Base-by-base conservation (phyloP, 2,113 vertebrate species). In the Cricetomys ansorgei region DNA sequence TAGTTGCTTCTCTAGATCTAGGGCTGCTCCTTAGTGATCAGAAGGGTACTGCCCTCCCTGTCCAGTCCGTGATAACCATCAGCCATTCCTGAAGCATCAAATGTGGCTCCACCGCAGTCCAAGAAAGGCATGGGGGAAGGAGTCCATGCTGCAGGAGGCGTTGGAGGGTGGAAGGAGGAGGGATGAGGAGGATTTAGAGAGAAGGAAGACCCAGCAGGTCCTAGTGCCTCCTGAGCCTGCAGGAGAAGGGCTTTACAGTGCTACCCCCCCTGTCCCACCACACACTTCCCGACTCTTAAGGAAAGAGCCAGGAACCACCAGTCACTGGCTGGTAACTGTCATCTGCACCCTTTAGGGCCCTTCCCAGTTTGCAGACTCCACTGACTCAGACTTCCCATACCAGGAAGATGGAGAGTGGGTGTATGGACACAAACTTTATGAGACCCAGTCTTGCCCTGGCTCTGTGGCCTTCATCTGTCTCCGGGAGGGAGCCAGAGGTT, bases 21-120 rank as follows among this genome's bases (percentile, higher is more conserved):
- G 21, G 72, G 89, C 87, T 93, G 84, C 55, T 88, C 92, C 23
- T 6, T 76, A 88, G 92, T 94, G 92, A 77, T 96, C 90, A 50
- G 94, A 86, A 94, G 97, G 90, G 40, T 86, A 96, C 95, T 50
- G 17, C 90, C 94, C 7, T 1, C 89, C 96, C 92, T 93, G 96
- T 95, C 93, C 94, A 83, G 91, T 75, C 89, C 55, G 7, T 0
- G 89, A 91, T 92, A 96, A 81, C 97, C 96, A 96, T 94, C 94
- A 89, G 92, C 95, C 80, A 81, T 85, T 65, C 40, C 84, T 95
- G 96, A 97, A 80, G 70, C 69, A 91, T 96, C 86, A 91, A 95
- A 97, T 91, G 97, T 85, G 76, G 91, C 77, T 91, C 77, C 65
- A 77, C 92, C 29, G 4, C 76, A 73, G 45, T 96, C 90, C 75